These are phyloP conservation scores for Fulica atra DNA, from an alignment of 2,113 vertebrate species.

Conservation along the genomic window DNA sequence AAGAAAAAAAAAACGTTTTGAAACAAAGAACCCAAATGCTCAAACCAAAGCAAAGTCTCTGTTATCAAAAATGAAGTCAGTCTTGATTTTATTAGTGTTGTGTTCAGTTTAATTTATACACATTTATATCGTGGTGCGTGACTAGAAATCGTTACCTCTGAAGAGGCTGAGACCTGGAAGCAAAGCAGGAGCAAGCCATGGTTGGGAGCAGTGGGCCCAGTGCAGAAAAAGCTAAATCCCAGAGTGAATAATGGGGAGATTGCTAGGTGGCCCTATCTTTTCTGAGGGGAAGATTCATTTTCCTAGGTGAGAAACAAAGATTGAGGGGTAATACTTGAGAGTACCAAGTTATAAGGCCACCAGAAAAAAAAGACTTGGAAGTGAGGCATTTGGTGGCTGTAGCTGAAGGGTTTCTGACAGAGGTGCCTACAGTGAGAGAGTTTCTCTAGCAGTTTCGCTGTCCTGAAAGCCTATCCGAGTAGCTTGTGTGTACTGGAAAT, in stretches of 20 bases:
- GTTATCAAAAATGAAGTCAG: background rate
- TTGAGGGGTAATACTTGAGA: too few relatives aligned
- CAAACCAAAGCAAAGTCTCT: background rate
- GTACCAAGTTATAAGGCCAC: background rate
- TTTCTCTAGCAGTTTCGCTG: background rate
- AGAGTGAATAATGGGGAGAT: background rate
- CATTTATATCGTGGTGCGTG: too few relatives aligned
- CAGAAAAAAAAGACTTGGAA: accelerated
- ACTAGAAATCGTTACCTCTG: background rate
- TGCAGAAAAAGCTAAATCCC: background rate
- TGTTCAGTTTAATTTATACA: background rate
- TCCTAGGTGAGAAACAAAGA: background rate
- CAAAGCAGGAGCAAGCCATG: background rate
- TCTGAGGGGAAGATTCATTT: background rate
- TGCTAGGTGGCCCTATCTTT: accelerated
- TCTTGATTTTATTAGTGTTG: background rate
- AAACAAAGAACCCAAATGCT: background rate
- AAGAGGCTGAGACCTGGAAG: background rate
- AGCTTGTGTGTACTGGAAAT: background rate
- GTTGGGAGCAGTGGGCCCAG: accelerated
- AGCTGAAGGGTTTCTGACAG: background rate
- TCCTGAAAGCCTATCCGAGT: background rate
- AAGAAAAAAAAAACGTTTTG: background rate
- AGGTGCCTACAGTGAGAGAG: background rate
- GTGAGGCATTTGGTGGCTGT: background rate